These are phyloP conservation scores for Ateles fusciceps DNA, from an alignment of 2,797 vertebrate genomes.

Conservation along the genomic window DNA sequence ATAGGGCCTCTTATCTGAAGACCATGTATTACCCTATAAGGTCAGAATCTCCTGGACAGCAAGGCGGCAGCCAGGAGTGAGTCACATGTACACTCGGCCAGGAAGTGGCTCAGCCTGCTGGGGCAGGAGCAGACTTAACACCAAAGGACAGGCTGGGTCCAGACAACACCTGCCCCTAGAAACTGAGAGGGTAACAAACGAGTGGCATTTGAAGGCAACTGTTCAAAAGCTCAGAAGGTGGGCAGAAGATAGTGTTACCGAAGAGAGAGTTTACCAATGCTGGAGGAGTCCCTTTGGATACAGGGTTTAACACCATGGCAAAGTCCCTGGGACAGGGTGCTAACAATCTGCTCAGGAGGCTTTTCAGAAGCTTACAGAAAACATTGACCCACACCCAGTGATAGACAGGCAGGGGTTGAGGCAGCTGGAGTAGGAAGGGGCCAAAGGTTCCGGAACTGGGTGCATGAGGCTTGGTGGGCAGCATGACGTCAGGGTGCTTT, in stretches of 20 bases:
- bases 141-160: neutral
- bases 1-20: neutral
- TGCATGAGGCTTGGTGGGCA: neutral
- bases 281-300: too few relatives aligned
- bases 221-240: neutral
- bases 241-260: neutral
- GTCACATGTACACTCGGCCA: accelerated
- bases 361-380: neutral
- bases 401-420: neutral
- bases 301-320: neutral
- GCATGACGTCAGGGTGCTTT: neutral
- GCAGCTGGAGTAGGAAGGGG: neutral
- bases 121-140: neutral
- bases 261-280: neutral
- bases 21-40: too few relatives aligned
- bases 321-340: neutral
- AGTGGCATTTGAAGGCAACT: neutral
- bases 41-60: too few relatives aligned
- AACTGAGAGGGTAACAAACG: accelerated
- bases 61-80: neutral
- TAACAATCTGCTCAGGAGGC: neutral
- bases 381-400: neutral
- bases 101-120: neutral
- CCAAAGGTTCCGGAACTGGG: neutral
- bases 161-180: neutral